phyloP scores from a whole-genome alignment of 2,113 vertebrate species.

The Maccullochella peelii region DNA sequence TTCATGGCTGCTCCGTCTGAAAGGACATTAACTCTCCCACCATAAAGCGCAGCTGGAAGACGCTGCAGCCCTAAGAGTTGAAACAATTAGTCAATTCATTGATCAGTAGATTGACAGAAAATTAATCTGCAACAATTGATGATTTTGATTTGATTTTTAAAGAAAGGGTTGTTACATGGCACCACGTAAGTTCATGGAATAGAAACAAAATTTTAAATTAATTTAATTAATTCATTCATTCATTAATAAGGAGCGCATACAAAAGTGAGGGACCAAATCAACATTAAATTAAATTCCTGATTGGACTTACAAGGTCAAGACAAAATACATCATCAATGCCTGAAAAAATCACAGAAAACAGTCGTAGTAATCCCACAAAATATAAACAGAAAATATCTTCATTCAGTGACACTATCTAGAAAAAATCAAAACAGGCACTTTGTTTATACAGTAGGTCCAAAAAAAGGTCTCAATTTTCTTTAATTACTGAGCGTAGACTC shows the following conservation, averaged over 20 bases:
- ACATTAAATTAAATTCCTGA: background rate
- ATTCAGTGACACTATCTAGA: background rate
- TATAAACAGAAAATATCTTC: background rate
- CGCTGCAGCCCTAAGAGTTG: background rate
- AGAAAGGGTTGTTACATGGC: background rate
- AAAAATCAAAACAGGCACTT: background rate
- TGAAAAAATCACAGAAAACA: background rate
- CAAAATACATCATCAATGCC: background rate
- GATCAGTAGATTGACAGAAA: background rate
- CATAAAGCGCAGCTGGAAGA: background rate
- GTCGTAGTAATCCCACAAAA: background rate
- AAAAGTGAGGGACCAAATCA: background rate
- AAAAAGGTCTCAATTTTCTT: background rate
- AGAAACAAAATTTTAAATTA: no score
- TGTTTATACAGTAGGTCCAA: background rate
- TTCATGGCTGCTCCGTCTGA: conserved; percentile 28
- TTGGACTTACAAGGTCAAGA: background rate
- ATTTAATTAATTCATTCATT: no score
- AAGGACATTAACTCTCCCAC: background rate
- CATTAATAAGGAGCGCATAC: no score
- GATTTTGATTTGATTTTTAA: background rate
- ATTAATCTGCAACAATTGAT: background rate
- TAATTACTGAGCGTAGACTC: background rate
- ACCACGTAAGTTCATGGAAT: no score
- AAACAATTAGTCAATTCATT: background rate